Base-by-base conservation (phyloP, 2,797 vertebrate genomes). In the Macroramphosus scolopax region DNA sequence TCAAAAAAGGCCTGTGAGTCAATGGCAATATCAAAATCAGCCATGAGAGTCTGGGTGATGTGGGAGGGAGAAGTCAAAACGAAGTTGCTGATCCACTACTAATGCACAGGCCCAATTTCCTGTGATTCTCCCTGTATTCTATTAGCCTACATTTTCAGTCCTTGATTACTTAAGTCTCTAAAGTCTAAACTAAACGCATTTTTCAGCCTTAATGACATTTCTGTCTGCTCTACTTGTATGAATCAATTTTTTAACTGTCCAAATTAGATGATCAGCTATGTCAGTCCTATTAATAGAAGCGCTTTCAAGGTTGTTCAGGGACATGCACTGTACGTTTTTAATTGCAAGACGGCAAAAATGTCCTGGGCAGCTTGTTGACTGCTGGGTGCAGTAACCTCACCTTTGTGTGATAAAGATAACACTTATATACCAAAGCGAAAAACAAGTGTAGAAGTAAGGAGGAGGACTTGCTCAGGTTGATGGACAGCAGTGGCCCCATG, bases 1-100 rank as follows among this genome's bases (percentile, higher is more conserved):
- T 89, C 51, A 15, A 60, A 67, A 78, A 79, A 45, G 68, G 72
- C 50, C 68, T 29, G 44, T 62, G 78, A 73, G 72, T 84, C 84
- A 78, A 72, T 86, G 82, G 86, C 81, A 89, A 86, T 85, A 51
- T 59, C 67, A 45, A 76, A 73, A 72, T 75, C 42, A 49, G 62
- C 65, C 55, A 42, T 44, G 36, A 28, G 20, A 42, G 43, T 37
- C 26, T 22, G 43, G 66, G 36, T 40, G 42, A 33, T 35, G 18
- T n/a, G n/a, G 44, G 35, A 41, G n/a, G 15, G 39, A 33, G 41
- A 72, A 45, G 39, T 75, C 43, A n/a, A 57, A 71, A 58, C 53
- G 45, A 32, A 56, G 65, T 60, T 57, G 63, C 15, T 64, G 41
- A 53, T 39, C 28, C 38, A 49, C 46, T 28, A 22, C 20, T 3